Evolutionary conservation across 2,888 invertebrate genomes (phyloP).

Genomic region (Cryptus viduatorius): DNA sequence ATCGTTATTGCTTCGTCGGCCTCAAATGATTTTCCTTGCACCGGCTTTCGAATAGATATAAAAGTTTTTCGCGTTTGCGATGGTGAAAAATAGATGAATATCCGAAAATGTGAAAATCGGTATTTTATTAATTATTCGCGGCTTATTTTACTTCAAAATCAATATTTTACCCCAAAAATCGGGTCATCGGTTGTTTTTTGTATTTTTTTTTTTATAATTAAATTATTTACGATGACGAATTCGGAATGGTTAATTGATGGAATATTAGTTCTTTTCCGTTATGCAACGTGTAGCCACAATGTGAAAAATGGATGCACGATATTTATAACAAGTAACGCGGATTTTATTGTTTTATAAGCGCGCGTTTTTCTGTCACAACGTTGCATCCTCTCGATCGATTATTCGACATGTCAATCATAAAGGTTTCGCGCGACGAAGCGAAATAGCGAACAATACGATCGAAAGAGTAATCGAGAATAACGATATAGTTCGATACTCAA

Average conservation of each 20-base stretch:
- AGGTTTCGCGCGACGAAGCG: not conserved
- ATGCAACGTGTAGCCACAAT: too few relatives aligned
- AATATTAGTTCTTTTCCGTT: too few relatives aligned
- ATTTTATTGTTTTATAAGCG: not conserved
- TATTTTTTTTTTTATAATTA: too few relatives aligned
- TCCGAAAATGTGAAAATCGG: too few relatives aligned
- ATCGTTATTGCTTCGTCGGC: not conserved
- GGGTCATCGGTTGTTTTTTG: too few relatives aligned
- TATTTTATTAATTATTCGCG: too few relatives aligned
- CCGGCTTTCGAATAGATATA: not conserved
- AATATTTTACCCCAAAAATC: too few relatives aligned
- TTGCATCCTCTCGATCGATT: conserved; percentile 17
- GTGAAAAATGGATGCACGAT: not conserved
- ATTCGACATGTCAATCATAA: conserved; percentile 28
- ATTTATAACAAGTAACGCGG: not conserved
- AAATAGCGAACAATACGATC: not conserved
- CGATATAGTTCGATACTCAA: conserved; percentile 10
- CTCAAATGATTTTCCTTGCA: not conserved
- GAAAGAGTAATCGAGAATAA: conserved; percentile 32
- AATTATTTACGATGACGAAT: too few relatives aligned
- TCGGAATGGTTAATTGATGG: too few relatives aligned
- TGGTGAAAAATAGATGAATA: too few relatives aligned
- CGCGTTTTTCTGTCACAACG: not conserved
- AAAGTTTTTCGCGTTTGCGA: too few relatives aligned
- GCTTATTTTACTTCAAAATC: too few relatives aligned